Evolutionary conservation across 2,113 vertebrate genomes (phyloP).

Genomic region (Lepisosteus oculatus): DNA sequence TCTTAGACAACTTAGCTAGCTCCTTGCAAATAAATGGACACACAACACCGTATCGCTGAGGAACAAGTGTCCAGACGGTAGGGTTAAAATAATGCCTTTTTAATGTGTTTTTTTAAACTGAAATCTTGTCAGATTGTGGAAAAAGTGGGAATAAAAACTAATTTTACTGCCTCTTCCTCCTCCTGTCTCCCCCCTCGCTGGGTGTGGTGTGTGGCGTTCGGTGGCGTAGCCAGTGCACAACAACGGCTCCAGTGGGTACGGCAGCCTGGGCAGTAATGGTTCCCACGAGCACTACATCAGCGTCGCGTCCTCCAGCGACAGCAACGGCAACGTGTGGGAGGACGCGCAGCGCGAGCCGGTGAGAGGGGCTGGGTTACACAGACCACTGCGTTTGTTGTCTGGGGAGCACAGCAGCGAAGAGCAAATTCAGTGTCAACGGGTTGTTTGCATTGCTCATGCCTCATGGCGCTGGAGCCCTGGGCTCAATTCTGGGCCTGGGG

Average conservation of each 20-base stretch:
- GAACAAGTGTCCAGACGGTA: too few relatives aligned
- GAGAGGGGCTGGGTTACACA: constrained; percentile 20
- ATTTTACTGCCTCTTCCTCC: background rate
- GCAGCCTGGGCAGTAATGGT: constrained; percentile 80
- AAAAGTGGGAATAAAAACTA: background rate
- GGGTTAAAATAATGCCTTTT: too few relatives aligned
- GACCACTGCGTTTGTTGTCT: background rate
- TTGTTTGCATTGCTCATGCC: too few relatives aligned
- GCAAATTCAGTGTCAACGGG: too few relatives aligned
- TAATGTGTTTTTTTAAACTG: background rate
- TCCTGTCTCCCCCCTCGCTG: background rate
- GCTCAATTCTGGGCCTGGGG: too few relatives aligned
- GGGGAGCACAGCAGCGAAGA: constrained; percentile 71
- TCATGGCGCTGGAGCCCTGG: too few relatives aligned
- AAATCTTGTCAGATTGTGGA: background rate
- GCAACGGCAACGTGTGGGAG: constrained; percentile 70
- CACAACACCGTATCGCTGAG: too few relatives aligned
- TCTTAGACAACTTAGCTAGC: too few relatives aligned
- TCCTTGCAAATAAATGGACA: too few relatives aligned
- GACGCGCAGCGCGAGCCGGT: constrained; percentile 60
- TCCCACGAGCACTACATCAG: constrained; percentile 81
- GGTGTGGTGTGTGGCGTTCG: too few relatives aligned
- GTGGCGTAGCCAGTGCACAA: constrained; percentile 72
- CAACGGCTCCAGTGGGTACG: constrained; percentile 81
- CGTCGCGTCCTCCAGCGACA: constrained; percentile 78